phyloP scores from a whole-genome alignment of 2,113 vertebrate species.

The Megaceryle torquata region DNA sequence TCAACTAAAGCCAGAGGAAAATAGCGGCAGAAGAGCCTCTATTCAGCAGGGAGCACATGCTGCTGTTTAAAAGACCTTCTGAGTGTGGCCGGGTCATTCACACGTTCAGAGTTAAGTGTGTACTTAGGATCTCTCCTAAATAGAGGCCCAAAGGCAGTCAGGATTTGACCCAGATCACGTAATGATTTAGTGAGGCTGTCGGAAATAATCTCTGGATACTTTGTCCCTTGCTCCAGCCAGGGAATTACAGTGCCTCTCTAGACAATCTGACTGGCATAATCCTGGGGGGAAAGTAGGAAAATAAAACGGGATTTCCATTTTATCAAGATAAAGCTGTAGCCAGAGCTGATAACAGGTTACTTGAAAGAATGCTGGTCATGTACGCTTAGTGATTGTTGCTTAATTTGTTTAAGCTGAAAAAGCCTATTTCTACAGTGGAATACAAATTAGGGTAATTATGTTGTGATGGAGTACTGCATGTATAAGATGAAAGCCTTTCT shows the following conservation, averaged over 20 bases:
- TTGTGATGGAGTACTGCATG: conserved; percentile 66
- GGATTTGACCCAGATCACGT: not conserved
- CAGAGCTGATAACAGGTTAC: conserved; percentile 61
- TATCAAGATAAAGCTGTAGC: conserved; percentile 48
- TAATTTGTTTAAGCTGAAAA: conserved; percentile 74
- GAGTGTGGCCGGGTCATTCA: not conserved
- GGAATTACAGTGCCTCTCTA: not conserved
- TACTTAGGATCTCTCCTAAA: conserved; percentile 1
- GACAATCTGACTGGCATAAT: not conserved
- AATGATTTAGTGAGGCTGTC: not conserved
- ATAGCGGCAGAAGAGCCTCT: not conserved
- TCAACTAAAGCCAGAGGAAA: not conserved
- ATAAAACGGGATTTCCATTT: conserved; percentile 45
- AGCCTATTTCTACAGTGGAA: conserved; percentile 67
- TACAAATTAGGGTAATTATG: conserved; percentile 74
- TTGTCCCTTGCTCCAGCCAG: not conserved
- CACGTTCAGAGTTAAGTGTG: not conserved
- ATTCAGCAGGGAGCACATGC: not conserved
- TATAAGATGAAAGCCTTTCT: conserved; percentile 70
- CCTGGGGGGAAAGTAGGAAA: not conserved
- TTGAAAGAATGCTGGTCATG: conserved; percentile 60
- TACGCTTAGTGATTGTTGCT: conserved; percentile 59
- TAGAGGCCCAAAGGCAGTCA: not conserved
- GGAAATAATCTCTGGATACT: not conserved
- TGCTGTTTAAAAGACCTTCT: not conserved